A percentile compares a stretch with the other conserved stretches of the same genome.
These are phyloP conservation scores for Craterocephalus amniculus DNA, from an alignment of 2,797 vertebrate species.

Conservation along the genomic window DNA sequence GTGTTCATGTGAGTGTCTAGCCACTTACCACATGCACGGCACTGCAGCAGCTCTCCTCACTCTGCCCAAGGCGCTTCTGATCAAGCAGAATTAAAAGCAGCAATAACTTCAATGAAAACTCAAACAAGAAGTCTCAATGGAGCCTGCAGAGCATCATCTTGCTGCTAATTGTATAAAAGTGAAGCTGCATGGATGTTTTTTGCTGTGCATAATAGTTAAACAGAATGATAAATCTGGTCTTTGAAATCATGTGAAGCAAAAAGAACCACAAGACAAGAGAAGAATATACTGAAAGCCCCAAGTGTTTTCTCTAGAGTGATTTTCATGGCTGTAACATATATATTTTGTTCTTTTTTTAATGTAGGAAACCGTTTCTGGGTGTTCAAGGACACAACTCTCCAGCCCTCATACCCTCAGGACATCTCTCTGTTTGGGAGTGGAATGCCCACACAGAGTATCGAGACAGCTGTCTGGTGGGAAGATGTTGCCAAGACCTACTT, in stretches of 20 bases:
- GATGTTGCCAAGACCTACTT: slow-evolving; percentile 98
- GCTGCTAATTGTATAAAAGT: slow-evolving; percentile 47
- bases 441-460: slow-evolving; percentile 95
- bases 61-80: slow-evolving; percentile 60
- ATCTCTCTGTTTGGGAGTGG: slow-evolving; percentile 93
- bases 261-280: not conserved
- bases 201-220: slow-evolving; percentile 22
- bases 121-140: slow-evolving; percentile 56
- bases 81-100: slow-evolving; percentile 72
- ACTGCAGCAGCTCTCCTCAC: slow-evolving; percentile 35
- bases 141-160: slow-evolving; percentile 42
- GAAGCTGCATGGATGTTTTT: slow-evolving; percentile 44
- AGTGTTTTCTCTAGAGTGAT: slow-evolving; percentile 26
- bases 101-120: slow-evolving; percentile 57
- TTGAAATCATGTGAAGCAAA: slow-evolving; percentile 41
- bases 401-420: slow-evolving; percentile 96
- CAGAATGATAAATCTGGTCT: slow-evolving; percentile 41
- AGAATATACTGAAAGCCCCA: slow-evolving; percentile 20
- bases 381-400: slow-evolving; percentile 96
- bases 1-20: slow-evolving; percentile 28
- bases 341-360: slow-evolving; percentile 36
- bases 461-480: slow-evolving; percentile 99
- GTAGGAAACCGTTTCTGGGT: slow-evolving; percentile 98
- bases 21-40: slow-evolving; percentile 52
- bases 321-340: slow-evolving; percentile 36